Conservation (phyloP, 2,888 invertebrate species). For the Osmoderma eremita region DNA sequence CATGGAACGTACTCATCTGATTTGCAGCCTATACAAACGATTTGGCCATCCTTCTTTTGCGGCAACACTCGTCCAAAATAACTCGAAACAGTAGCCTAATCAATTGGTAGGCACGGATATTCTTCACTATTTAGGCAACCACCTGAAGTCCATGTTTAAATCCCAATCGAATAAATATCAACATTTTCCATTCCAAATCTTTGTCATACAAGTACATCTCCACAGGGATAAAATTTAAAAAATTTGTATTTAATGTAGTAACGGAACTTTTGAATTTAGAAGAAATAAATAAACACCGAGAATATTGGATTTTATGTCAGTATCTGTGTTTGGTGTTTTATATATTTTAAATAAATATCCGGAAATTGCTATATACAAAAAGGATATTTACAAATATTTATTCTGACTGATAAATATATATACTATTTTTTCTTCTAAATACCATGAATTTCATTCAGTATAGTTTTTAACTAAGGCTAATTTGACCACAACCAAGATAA, state of each 20-base stretch:
- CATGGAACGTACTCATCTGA: constrained; percentile 62
- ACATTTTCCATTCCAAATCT: neutral
- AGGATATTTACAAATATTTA: constrained; percentile 14
- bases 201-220: neutral
- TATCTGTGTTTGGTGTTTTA: neutral
- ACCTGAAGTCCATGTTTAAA: no score
- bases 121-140: no score
- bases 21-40: constrained; percentile 49
- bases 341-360: constrained; percentile 15
- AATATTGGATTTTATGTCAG: neutral
- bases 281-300: constrained; percentile 26
- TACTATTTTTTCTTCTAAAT: neutral
- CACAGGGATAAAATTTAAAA: constrained; percentile 2
- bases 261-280: no score
- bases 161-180: neutral
- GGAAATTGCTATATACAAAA: neutral
- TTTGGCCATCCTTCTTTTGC: constrained; percentile 30
- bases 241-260: no score
- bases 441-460: neutral
- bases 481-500: constrained; percentile 20
- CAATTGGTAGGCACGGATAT: no score
- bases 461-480: neutral
- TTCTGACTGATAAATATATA: neutral
- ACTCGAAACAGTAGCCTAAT: constrained; percentile 34
- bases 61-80: constrained; percentile 33